Base-by-base conservation (phyloP, 2,113 vertebrate species). In the Crotophaga sulcirostris region DNA sequence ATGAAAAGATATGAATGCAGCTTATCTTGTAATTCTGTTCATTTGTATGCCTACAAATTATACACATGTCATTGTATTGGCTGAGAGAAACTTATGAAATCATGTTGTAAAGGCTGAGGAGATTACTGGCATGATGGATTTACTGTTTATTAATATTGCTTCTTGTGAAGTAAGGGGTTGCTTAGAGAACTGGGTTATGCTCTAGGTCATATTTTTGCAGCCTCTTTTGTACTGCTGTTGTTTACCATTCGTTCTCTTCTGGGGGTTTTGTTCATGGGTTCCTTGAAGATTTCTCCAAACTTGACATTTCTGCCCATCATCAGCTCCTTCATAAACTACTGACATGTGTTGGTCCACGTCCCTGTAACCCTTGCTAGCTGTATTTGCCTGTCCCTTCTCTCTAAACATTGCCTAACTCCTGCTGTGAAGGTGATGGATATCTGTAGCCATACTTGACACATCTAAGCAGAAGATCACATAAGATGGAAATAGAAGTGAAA, bases 291-390 rank as follows among this genome's bases (percentile, higher is more conserved):
- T 79, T 70, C 26, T 56, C 26, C n/a, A n/a, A 31, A 47, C 40
- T 36, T 83, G 14, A 51, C 8, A 21, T 23, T 60, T 15, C 42
- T 91, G 58, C 29, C 11, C 31, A 26, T 52, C 45, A 38, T 49
- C 45, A 76, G 21, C 31, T 79, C 2, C 0, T 87, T 70, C 21
- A 4, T 29, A 60, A 70, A 10, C 60, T 64, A 31, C 40, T 56
- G 60, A 13, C 33, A 17, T 8, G 16, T 19, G 45, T 36, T 9
- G 4, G 7, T 55, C 18, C 16, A 10, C 0, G 2, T 23, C 16
- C 31, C 42, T 1, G 0, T 67, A 60, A 72, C 16, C 6, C 10
- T 31, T 55, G 17, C 33, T 38, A 75, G 31, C 14, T 58, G 33
- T 7, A 7, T 60, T 70, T 66, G 21, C 51, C 73, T 70, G 21